Evolutionary conservation across 2,797 vertebrate species (phyloP).

Genomic region (Micromesistius poutassou): DNA sequence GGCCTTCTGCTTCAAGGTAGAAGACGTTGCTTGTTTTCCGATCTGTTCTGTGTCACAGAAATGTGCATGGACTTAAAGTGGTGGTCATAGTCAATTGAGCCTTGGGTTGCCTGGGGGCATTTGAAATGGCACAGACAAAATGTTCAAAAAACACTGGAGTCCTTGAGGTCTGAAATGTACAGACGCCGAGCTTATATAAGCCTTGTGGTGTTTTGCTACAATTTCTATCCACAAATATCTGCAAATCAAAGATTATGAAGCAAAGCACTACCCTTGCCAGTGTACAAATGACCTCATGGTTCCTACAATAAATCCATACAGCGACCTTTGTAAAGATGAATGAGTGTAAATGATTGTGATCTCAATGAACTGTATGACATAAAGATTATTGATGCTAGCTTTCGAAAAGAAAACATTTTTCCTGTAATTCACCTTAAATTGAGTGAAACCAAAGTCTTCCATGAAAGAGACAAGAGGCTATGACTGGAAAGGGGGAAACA

Average conservation of each 20-base stretch:
- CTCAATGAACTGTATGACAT: slow-evolving; percentile 59
- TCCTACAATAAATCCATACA: slow-evolving; percentile 44
- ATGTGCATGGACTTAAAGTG: slow-evolving; percentile 5
- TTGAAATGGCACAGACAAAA: neutral
- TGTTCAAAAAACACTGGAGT: neutral
- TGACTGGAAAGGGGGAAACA: slow-evolving; percentile 15
- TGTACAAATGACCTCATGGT: slow-evolving; percentile 48
- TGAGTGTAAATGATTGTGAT: slow-evolving; percentile 49
- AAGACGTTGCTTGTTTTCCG: slow-evolving; percentile 6
- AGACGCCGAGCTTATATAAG: slow-evolving; percentile 1
- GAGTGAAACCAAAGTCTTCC: slow-evolving; percentile 61
- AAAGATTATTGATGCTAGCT: slow-evolving; percentile 58
- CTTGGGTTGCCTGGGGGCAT: neutral
- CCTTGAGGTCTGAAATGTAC: neutral
- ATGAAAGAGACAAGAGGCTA: slow-evolving; percentile 29
- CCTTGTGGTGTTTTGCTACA: slow-evolving; percentile 6
- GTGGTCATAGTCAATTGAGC: neutral
- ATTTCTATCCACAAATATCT: slow-evolving; percentile 16
- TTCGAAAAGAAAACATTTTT: slow-evolving; percentile 64
- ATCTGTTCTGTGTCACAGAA: slow-evolving; percentile 6
- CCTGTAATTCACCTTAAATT: slow-evolving; percentile 55
- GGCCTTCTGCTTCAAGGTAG: slow-evolving; percentile 19
- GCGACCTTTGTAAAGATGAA: slow-evolving; percentile 51
- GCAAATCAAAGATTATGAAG: slow-evolving; percentile 26
- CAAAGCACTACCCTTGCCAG: slow-evolving; percentile 25